Percentiles rank a stretch among this genome's conserved stretches.
These are phyloP conservation scores for Percopsis omiscomaycus DNA, from an alignment of 2,797 vertebrate genomes.

Conservation along the genomic window DNA sequence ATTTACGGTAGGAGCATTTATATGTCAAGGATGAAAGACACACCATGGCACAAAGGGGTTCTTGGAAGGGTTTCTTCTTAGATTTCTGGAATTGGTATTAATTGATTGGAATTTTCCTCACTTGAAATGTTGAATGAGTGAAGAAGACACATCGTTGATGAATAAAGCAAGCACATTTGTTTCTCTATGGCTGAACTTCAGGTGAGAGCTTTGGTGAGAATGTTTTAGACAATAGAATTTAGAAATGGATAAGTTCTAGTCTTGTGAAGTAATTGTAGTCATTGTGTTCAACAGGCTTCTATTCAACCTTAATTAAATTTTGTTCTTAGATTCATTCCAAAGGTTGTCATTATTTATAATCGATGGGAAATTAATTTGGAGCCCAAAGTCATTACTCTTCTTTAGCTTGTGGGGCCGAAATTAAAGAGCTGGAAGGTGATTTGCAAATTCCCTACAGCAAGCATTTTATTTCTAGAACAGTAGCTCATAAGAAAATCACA, in stretches of 20 bases:
- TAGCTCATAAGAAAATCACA: too few relatives aligned
- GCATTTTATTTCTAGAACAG: too few relatives aligned
- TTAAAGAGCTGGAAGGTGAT: too few relatives aligned
- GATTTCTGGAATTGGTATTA: conserved; percentile 9
- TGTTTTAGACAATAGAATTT: neutral
- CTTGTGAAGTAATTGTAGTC: neutral
- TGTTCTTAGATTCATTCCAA: neutral
- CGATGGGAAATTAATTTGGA: neutral
- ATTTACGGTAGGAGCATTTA: conserved; percentile 8
- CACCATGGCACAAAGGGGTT: neutral
- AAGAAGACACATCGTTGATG: conserved; percentile 35
- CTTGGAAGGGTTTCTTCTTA: conserved; percentile 6
- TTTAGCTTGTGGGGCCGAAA: too few relatives aligned
- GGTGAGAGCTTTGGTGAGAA: conserved; percentile 52
- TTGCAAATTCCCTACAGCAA: too few relatives aligned
- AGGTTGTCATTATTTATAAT: neutral
- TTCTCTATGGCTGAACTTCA: conserved; percentile 30
- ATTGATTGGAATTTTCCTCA: conserved; percentile 21
- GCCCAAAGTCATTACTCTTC: neutral
- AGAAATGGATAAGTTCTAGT: neutral
- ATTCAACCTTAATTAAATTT: neutral
- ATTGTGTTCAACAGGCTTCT: neutral
- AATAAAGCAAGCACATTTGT: conserved; percentile 29
- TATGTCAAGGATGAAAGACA: conserved; percentile 39
- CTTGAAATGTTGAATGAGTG: conserved; percentile 21